Evolutionary conservation across 2,797 vertebrate species (phyloP).

Genomic region (Apodemus agrarius): DNA sequence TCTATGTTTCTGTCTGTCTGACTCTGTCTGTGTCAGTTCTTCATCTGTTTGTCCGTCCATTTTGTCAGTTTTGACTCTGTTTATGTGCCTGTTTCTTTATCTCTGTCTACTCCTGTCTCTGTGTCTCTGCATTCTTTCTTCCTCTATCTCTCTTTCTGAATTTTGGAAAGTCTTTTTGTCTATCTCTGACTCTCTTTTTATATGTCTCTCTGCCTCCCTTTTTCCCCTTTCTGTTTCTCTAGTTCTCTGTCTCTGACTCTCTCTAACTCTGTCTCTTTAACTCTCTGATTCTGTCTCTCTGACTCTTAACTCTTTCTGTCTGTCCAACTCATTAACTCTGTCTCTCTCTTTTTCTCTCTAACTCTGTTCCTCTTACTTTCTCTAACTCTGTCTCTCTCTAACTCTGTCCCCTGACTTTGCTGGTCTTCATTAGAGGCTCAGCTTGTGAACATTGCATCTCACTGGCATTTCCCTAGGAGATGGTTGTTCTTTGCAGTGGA

Average conservation of each 20-base stretch:
- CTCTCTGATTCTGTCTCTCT: not conserved
- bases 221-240: too few species aligned
- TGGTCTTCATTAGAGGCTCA: not conserved
- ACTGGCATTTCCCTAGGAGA: not conserved
- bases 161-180: not conserved
- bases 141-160: not conserved
- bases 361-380: too few species aligned
- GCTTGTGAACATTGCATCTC: too few species aligned
- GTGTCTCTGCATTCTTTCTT: not conserved
- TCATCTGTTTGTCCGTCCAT: not conserved
- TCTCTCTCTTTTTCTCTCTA: not conserved
- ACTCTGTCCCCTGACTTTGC: too few species aligned
- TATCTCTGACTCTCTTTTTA: not conserved
- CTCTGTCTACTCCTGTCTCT: not conserved
- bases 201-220: not conserved
- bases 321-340: not conserved
- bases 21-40: not conserved
- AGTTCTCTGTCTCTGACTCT: not conserved
- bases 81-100: not conserved
- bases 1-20: too few species aligned
- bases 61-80: not conserved
- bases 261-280: not conserved
- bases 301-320: not conserved
- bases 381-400: not conserved
- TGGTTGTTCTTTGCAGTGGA: not conserved